Conservation (phyloP, 1,140 invertebrate species). For the Nasonia longicornis region DNA sequence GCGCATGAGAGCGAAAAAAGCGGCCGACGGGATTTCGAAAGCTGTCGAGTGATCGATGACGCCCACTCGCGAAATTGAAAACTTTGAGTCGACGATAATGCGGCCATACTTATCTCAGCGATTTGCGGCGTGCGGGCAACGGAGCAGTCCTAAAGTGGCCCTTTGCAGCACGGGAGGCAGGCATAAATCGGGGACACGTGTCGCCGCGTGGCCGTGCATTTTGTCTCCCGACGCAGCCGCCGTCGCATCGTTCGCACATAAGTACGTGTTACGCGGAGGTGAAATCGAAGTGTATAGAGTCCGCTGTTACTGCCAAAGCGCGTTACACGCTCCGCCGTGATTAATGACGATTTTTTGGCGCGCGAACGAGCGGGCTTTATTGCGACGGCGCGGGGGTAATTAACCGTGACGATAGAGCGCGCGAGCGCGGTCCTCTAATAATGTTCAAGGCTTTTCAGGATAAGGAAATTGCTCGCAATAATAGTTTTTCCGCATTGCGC, state of each 20-base stretch:
- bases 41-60: background rate
- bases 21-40: background rate
- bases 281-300: background rate
- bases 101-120: slow-evolving; percentile 21
- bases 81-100: slow-evolving; percentile 5
- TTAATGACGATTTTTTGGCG: slow-evolving; percentile 29
- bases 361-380: background rate
- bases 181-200: slow-evolving; percentile 59
- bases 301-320: background rate
- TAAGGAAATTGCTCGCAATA: too few species aligned
- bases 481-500: too few species aligned
- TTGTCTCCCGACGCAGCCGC: slow-evolving; percentile 9
- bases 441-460: background rate
- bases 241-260: background rate
- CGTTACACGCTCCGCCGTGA: slow-evolving; percentile 17
- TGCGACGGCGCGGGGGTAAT: background rate
- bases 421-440: background rate
- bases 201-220: slow-evolving; percentile 60
- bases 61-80: slow-evolving; percentile 8
- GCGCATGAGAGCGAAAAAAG: background rate
- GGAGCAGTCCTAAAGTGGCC: slow-evolving; percentile 10
- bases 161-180: background rate
- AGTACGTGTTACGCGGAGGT: background rate
- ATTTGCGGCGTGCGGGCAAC: slow-evolving; percentile 5
- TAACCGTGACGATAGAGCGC: slow-evolving; percentile 13